Base-by-base conservation (phyloP, 2,888 invertebrate genomes). In the Cheilosia urbana region DNA sequence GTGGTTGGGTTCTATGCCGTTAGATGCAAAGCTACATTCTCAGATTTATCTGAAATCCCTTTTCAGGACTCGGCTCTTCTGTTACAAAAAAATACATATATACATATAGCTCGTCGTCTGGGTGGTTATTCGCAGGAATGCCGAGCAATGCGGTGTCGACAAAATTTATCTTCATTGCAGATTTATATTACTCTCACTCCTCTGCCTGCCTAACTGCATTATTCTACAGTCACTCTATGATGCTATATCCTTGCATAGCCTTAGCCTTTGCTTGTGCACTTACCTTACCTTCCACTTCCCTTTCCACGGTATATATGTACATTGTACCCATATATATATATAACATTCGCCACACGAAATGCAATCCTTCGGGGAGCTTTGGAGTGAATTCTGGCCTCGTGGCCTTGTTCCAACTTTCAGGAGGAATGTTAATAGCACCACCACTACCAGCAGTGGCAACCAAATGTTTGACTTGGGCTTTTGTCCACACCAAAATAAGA, bases 131-230 rank as follows among this genome's bases (percentile, higher is more conserved):
- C 24, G 15, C 51, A 6, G 24, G 13, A 24, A 13, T 15, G 4
- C 24, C 51, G 13, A n/a, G 17, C n/a, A 55, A 30, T 30, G 17
- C 21, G 55, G 30, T 51, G n/a, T 40, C 40, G 4, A 47, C 51
- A 58, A 47, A 71, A 76, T 81, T 17, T 76, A 81, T 69, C 76
- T 81, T 65, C 81, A 81, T 76, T 81, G 81, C 75, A 76, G 81
- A 81, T 81, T 75, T 76, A 75, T 68, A 73, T 62, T 76, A 66
- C 37, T 51, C 51, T 37, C 51, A 17, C 27, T 7, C 27, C 60
- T 30, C 21, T 37, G 19, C 42, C 15, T n/a, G n/a, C 34, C 49
- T 45, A 68, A 73, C 53, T 73, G 80, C 66, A 80, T 68, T 66
- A 79, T 79, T 66, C 66, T 73, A 51, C 73, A 80, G 66, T 73